Evolutionary conservation across 2,888 invertebrate species (phyloP).

Genomic region (Orthonychiurus folsomi): DNA sequence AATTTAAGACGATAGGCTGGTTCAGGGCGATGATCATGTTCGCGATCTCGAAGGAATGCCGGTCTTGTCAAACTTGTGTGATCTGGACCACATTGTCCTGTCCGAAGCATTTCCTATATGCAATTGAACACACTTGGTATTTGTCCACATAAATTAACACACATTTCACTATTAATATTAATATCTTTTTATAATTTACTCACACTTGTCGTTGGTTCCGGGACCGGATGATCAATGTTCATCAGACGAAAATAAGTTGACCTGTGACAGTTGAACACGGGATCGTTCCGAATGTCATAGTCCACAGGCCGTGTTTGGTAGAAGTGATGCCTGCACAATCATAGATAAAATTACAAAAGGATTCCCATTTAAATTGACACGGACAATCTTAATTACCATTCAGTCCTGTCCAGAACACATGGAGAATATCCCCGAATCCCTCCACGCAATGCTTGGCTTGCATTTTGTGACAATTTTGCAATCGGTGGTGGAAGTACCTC

Average conservation of each 20-base stretch:
- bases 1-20: slow-evolving; percentile 34
- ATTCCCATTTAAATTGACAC: background rate
- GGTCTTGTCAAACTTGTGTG: slow-evolving; percentile 19
- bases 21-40: slow-evolving; percentile 32
- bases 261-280: slow-evolving; percentile 24
- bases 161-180: background rate
- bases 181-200: too few species aligned
- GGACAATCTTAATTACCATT: slow-evolving; percentile 25
- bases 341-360: background rate
- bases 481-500: background rate
- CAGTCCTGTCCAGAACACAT: slow-evolving; percentile 33
- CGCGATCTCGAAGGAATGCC: slow-evolving; percentile 21
- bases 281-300: slow-evolving; percentile 36
- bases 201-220: slow-evolving; percentile 31
- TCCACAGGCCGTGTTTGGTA: slow-evolving; percentile 31
- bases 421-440: slow-evolving; percentile 26
- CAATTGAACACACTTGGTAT: slow-evolving; percentile 6
- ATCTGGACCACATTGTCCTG: slow-evolving; percentile 34
- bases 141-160: background rate
- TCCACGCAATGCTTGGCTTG: slow-evolving; percentile 21
- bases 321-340: slow-evolving; percentile 37
- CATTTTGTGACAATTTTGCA: slow-evolving; percentile 22
- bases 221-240: slow-evolving; percentile 29
- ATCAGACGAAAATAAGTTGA: slow-evolving; percentile 36
- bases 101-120: slow-evolving; percentile 31